Conservation (phyloP, 2,797 vertebrate species). For the Lepus oiostolus region DNA sequence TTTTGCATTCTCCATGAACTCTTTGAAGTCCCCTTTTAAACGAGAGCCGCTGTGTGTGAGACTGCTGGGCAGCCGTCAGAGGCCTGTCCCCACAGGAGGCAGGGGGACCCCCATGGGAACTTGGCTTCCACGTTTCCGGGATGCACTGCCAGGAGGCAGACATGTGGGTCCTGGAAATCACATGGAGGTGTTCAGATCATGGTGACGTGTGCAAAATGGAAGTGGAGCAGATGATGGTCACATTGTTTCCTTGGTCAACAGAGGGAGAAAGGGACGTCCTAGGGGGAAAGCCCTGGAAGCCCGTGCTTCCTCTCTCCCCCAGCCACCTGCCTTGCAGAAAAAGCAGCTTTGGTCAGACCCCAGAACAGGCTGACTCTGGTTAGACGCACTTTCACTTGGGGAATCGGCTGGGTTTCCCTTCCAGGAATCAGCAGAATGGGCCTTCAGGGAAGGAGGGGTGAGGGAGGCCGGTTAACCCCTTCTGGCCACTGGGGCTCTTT, state of each 20-base stretch:
- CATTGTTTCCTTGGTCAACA: slow-evolving; percentile 22
- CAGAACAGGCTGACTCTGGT: not conserved
- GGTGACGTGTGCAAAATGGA: not conserved
- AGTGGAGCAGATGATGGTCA: not conserved
- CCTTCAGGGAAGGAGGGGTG: not conserved
- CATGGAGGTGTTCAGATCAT: not conserved
- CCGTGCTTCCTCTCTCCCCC: not conserved
- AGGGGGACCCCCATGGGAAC: too few relatives aligned
- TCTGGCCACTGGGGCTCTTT: not conserved
- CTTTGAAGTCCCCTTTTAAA: not conserved
- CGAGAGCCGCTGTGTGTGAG: not conserved
- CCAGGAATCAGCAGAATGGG: not conserved
- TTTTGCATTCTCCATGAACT: too few relatives aligned
- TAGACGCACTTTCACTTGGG: slow-evolving; percentile 16
- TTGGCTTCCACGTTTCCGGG: not conserved
- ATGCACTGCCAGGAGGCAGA: not conserved
- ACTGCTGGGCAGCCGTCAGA: not conserved
- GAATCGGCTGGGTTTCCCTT: not conserved
- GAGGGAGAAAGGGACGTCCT: not conserved
- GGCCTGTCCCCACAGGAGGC: not conserved
- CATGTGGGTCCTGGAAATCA: not conserved
- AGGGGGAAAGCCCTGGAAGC: not conserved
- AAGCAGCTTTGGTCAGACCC: not conserved
- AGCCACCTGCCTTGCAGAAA: not conserved
- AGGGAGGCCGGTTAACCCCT: not conserved